Conservation (phyloP, 2,113 vertebrate genomes). For the Paedocypris sp. region DNA sequence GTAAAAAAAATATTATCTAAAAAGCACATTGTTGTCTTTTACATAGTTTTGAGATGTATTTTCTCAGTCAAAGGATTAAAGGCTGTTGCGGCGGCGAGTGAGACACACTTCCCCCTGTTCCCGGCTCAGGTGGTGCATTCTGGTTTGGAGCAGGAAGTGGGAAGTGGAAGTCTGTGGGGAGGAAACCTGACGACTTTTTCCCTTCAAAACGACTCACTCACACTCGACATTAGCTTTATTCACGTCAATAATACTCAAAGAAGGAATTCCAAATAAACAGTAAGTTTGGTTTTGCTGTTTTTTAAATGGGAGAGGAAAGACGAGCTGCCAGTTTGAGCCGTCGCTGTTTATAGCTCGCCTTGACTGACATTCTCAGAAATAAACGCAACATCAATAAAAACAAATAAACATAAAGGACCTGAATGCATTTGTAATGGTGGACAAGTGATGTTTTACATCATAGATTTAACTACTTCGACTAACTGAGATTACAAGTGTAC, state of each 20-base stretch:
- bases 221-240: neutral
- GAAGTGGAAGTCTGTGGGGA: neutral
- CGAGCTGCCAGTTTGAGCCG: no score
- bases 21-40: no score
- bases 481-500: no score
- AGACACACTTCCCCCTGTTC: neutral
- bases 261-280: neutral
- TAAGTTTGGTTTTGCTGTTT: neutral
- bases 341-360: no score
- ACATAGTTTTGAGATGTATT: no score
- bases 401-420: no score
- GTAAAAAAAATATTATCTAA: neutral
- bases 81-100: neutral
- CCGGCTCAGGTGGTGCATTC: conserved; percentile 8
- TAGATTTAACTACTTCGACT: no score
- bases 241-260: neutral
- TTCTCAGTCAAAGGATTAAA: neutral
- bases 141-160: conserved; percentile 7
- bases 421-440: no score
- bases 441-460: no score
- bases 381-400: no score
- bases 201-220: neutral
- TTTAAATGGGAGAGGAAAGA: neutral
- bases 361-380: no score
- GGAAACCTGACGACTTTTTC: neutral